phyloP scores from a whole-genome alignment of 2,113 vertebrate genomes.

The Alethe castanea region DNA sequence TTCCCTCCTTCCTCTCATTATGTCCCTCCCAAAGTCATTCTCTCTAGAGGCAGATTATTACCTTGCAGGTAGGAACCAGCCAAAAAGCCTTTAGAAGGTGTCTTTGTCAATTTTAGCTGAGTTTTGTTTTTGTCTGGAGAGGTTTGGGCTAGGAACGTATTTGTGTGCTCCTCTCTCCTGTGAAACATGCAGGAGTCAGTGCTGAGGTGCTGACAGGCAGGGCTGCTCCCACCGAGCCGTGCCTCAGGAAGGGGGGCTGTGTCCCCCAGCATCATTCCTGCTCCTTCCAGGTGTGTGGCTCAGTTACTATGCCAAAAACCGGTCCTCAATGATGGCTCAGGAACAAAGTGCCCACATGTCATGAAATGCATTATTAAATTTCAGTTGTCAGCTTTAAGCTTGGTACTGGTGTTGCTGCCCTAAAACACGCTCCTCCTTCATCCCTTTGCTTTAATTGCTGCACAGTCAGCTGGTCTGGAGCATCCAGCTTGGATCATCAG shows the following conservation, averaged over 20 bases:
- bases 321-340: neutral
- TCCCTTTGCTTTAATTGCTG: neutral
- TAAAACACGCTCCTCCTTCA: rapidly evolving
- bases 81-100: neutral
- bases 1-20: neutral
- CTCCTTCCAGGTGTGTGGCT: rapidly evolving
- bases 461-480: neutral
- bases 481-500: neutral
- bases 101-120: neutral
- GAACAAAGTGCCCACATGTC: neutral
- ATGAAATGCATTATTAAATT: neutral
- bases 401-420: neutral
- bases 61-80: neutral
- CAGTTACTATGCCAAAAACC: neutral
- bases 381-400: neutral
- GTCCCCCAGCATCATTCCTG: neutral
- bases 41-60: neutral
- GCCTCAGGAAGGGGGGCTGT: neutral
- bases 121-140: neutral
- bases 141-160: neutral
- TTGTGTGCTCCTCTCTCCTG: neutral
- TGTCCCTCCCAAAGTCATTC: neutral
- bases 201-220: neutral
- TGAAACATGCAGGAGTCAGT: neutral
- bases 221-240: neutral